These are phyloP conservation scores for Bombus turneri DNA, from an alignment of 1,140 invertebrate genomes.

Conservation along the genomic window DNA sequence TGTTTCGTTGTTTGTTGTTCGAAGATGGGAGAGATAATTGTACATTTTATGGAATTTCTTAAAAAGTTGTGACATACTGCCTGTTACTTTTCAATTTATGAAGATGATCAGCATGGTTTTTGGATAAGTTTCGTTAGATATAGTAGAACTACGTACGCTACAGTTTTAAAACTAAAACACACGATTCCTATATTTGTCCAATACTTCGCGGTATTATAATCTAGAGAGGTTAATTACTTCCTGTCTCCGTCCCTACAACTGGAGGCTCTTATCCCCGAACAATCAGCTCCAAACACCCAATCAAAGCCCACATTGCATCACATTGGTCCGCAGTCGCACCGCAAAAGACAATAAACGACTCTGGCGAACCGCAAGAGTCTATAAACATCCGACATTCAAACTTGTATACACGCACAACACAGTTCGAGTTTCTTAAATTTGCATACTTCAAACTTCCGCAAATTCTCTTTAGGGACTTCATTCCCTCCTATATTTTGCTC, in stretches of 20 bases:
- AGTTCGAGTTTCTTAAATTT: not conserved
- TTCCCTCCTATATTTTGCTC: too few relatives aligned
- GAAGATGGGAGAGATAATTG: too few relatives aligned
- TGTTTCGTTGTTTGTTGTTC: too few relatives aligned
- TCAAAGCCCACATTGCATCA: not conserved
- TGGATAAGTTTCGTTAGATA: too few relatives aligned
- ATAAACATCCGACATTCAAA: slow-evolving; percentile 4
- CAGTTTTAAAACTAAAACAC: not conserved
- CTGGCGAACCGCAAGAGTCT: not conserved
- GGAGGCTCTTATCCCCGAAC: not conserved
- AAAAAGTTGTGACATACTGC: too few relatives aligned
- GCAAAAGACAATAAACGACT: not conserved
- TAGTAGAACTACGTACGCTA: too few relatives aligned
- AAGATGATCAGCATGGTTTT: too few relatives aligned
- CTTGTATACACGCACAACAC: not conserved
- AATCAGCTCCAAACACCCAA: slow-evolving; percentile 1
- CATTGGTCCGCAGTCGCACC: not conserved
- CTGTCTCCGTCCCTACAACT: not conserved
- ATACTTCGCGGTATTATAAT: too few relatives aligned
- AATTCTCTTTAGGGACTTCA: not conserved
- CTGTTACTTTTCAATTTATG: too few relatives aligned
- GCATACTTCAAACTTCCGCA: not conserved
- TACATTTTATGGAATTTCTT: too few relatives aligned
- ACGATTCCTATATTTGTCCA: too few relatives aligned
- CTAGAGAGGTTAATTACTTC: not conserved